Percentiles rank a stretch among this genome's conserved stretches.
These are phyloP conservation scores for Hydrotaea diabolus DNA, from an alignment of 2,888 invertebrate genomes.

Conservation along the genomic window DNA sequence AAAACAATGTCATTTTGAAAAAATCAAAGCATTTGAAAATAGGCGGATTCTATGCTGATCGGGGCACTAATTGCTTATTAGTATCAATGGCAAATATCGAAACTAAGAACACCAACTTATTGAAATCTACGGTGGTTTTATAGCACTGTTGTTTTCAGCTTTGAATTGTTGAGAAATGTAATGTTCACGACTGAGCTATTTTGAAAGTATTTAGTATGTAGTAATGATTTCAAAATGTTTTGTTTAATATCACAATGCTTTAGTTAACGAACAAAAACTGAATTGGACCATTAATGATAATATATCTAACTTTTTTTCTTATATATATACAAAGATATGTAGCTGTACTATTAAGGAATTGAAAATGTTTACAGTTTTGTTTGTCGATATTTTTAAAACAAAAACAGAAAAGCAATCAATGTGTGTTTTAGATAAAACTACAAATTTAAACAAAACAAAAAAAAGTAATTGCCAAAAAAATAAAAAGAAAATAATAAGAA, in stretches of 20 bases:
- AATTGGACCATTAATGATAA: conserved; percentile 32
- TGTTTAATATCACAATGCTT: conserved; percentile 7
- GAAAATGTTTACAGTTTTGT: conserved; percentile 23
- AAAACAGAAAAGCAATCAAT: conserved; percentile 66
- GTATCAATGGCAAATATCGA: no score
- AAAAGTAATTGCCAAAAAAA: conserved; percentile 54
- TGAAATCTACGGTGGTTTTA: not conserved
- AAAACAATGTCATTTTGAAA: not conserved
- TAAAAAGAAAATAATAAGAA: conserved; percentile 1
- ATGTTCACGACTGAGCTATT: no score
- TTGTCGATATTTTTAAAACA: not conserved
- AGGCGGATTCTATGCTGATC: no score
- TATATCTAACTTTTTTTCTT: conserved; percentile 11
- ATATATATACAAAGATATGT: no score
- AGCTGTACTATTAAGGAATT: not conserved
- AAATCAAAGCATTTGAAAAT: not conserved
- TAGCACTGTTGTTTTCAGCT: not conserved
- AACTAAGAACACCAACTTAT: no score
- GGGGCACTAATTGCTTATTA: no score
- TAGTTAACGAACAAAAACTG: conserved; percentile 16
- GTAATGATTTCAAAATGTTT: not conserved
- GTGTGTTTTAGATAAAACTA: conserved; percentile 62
- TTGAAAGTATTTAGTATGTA: no score
- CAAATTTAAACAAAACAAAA: conserved; percentile 61
- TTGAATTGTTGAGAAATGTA: no score